phyloP scores from a whole-genome alignment of 2,888 invertebrate genomes.

The Volucella inanis region DNA sequence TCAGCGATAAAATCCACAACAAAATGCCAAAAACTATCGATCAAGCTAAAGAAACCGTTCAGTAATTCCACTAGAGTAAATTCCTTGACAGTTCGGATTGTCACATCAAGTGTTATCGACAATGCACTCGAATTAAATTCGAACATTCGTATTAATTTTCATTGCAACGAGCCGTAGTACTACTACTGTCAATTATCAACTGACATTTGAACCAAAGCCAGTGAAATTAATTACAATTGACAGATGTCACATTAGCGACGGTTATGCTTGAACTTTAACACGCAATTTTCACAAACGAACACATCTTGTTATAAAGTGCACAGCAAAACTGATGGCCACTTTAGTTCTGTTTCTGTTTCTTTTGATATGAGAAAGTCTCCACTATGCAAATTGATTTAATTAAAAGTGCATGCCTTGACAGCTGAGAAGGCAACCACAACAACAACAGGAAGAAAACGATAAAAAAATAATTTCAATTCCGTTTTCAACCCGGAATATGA shows the following conservation, averaged over 20 bases:
- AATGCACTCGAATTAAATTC: slow-evolving; percentile 67
- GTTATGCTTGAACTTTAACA: slow-evolving; percentile 12
- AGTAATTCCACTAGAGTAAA: slow-evolving; percentile 62
- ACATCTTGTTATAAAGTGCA: slow-evolving; percentile 19
- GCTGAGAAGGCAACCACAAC: slow-evolving; percentile 54
- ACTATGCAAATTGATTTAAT: slow-evolving; percentile 45
- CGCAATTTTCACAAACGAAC: slow-evolving; percentile 48
- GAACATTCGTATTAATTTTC: slow-evolving; percentile 67
- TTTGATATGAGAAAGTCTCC: slow-evolving; percentile 25
- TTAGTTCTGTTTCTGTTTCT: slow-evolving; percentile 47
- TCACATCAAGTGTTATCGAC: slow-evolving; percentile 69
- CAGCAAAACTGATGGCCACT: background rate
- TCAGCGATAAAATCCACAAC: slow-evolving; percentile 55
- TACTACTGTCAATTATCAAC: too few species aligned
- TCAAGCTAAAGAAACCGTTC: slow-evolving; percentile 46
- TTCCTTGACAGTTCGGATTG: slow-evolving; percentile 70
- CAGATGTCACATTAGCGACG: slow-evolving; percentile 66
- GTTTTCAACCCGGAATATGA: too few species aligned
- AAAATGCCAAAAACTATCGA: slow-evolving; percentile 58
- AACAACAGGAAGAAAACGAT: slow-evolving; percentile 7
- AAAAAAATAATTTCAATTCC: slow-evolving; percentile 30
- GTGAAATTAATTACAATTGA: slow-evolving; percentile 34
- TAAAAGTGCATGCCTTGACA: slow-evolving; percentile 49
- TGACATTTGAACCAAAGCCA: slow-evolving; percentile 23
- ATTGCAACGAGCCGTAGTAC: slow-evolving; percentile 40